phyloP scores from a whole-genome alignment of 2,888 invertebrate genomes.

The Cheiracanthium punctorium region DNA sequence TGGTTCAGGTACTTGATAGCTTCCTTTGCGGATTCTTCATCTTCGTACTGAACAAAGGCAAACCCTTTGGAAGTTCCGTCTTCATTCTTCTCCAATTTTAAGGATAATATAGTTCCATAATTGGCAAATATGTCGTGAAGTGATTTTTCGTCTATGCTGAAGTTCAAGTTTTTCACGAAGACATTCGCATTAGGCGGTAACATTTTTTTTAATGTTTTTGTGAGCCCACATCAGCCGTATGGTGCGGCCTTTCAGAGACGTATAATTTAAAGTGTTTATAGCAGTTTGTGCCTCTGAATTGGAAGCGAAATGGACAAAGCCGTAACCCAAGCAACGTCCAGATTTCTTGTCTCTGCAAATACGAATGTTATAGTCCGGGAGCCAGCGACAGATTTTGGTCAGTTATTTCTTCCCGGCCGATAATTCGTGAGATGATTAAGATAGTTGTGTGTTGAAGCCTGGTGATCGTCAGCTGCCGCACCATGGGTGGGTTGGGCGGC shows the following conservation, averaged over 20 bases:
- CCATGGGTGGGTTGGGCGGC: too few species aligned
- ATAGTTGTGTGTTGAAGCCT: too few species aligned
- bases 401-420: too few species aligned
- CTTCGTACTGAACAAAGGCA: slow-evolving; percentile 99
- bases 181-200: slow-evolving; percentile 96
- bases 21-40: slow-evolving; percentile 96
- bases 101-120: slow-evolving; percentile 98
- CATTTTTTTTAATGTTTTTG: slow-evolving; percentile 85
- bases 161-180: slow-evolving; percentile 99
- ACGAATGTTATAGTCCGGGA: too few species aligned
- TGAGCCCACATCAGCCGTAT: slow-evolving; percentile 99
- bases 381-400: too few species aligned
- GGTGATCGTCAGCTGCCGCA: too few species aligned
- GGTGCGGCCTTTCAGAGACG: slow-evolving; percentile 95
- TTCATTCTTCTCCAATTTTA: slow-evolving; percentile 89
- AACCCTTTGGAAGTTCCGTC: slow-evolving; percentile 95
- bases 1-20: slow-evolving; percentile 98
- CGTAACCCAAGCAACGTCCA: slow-evolving; percentile 97
- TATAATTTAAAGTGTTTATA: slow-evolving; percentile 99
- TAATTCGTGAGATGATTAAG: too few species aligned
- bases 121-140: slow-evolving; percentile 99
- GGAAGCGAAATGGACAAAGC: slow-evolving; percentile 99
- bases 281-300: slow-evolving; percentile 99
- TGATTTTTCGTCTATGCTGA: slow-evolving; percentile 98
- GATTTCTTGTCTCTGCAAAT: slow-evolving; percentile 99